Conservation (phyloP, 1,140 invertebrate species). For the Drosophila bocki region DNA sequence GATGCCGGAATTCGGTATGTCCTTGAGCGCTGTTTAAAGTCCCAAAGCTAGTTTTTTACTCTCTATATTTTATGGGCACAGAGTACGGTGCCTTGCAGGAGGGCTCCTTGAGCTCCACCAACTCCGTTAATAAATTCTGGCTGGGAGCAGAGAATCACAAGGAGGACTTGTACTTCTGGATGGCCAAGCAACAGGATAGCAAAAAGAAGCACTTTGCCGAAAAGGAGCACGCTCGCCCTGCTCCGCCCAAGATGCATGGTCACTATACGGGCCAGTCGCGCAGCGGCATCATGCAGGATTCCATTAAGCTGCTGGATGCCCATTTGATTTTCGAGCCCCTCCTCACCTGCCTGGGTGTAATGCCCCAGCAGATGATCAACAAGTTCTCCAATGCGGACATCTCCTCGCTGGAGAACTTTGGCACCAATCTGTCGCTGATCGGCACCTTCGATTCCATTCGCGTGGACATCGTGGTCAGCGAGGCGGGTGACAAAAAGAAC, state of each 20-base stretch:
- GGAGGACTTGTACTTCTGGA: constrained; percentile 97
- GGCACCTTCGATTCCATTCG: constrained; percentile 94
- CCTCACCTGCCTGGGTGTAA: constrained; percentile 92
- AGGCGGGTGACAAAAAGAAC: constrained; percentile 87
- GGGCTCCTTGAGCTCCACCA: constrained; percentile 87
- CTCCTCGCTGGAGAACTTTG: constrained; percentile 93
- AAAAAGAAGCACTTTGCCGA: constrained; percentile 83
- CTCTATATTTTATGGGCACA: constrained; percentile 58
- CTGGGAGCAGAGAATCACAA: constrained; percentile 86
- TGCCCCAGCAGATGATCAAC: constrained; percentile 93
- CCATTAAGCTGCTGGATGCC: constrained; percentile 93
- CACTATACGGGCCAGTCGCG: constrained; percentile 51
- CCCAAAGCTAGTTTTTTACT: not conserved
- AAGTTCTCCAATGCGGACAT: constrained; percentile 85
- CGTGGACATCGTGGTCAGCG: constrained; percentile 97
- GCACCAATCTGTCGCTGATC: constrained; percentile 95
- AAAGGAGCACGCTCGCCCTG: constrained; percentile 65
- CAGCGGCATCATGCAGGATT: constrained; percentile 90
- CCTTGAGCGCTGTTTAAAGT: not conserved
- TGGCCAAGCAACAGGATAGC: constrained; percentile 95
- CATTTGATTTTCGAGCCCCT: constrained; percentile 97
- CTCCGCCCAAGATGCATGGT: constrained; percentile 62
- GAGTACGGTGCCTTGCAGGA: constrained; percentile 91
- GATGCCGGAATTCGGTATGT: constrained; percentile 77
- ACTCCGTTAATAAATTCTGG: constrained; percentile 86